These are phyloP conservation scores for Scaptomyza graminum DNA, from an alignment of 1,140 invertebrate genomes.

Conservation along the genomic window DNA sequence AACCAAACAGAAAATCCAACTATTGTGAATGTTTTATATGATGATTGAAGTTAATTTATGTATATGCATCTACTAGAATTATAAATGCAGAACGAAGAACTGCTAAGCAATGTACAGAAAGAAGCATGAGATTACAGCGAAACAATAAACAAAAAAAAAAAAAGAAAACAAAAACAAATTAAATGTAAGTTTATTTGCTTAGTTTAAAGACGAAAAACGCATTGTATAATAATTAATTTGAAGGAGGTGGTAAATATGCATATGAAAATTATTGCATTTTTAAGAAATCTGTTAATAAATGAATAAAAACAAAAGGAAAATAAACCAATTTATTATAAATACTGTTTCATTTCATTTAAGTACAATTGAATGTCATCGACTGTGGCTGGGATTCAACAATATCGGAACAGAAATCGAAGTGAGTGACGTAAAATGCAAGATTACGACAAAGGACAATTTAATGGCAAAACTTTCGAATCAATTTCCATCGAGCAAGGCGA, in stretches of 20 bases:
- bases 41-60: conserved; percentile 30
- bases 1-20: conserved; percentile 15
- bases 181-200: conserved; percentile 54
- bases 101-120: conserved; percentile 39
- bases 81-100: conserved; percentile 34
- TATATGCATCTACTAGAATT: conserved; percentile 20
- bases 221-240: conserved; percentile 59
- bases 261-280: conserved; percentile 78
- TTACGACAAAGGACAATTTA: conserved; percentile 76
- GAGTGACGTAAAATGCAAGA: conserved; percentile 48
- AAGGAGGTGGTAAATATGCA: conserved; percentile 61
- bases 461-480: conserved; percentile 81
- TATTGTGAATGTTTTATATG: conserved; percentile 65
- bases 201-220: conserved; percentile 21
- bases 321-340: conserved; percentile 16
- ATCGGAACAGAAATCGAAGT: conserved; percentile 5
- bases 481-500: conserved; percentile 59
- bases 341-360: conserved; percentile 25
- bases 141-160: conserved; percentile 31
- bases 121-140: conserved; percentile 11
- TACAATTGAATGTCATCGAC: neutral
- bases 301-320: conserved; percentile 65
- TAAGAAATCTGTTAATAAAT: conserved; percentile 81
- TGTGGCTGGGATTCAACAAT: neutral
- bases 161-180: conserved; percentile 15